Conservation (phyloP, 2,113 vertebrate genomes). For the Lontra canadensis region DNA sequence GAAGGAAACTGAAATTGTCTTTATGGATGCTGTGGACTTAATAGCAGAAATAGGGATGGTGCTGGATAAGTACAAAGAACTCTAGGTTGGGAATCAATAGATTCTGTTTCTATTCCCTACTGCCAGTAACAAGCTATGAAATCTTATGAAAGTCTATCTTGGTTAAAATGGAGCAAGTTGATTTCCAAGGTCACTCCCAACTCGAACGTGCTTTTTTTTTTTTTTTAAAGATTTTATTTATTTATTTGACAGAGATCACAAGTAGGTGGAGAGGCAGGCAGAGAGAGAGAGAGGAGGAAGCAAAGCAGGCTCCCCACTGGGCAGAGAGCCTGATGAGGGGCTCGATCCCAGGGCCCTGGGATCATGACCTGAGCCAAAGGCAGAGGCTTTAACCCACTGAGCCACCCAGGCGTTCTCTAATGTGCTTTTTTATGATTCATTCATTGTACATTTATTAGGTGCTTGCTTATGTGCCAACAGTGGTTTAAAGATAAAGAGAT, state of each 20-base stretch:
- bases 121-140: neutral
- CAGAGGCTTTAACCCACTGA: too few relatives aligned
- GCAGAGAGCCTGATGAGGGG: too few relatives aligned
- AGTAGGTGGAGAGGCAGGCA: too few relatives aligned
- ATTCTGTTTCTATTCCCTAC: neutral
- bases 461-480: neutral
- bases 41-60: neutral
- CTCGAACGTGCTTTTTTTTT: conserved; percentile 9
- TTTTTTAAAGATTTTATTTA: too few relatives aligned
- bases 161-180: conserved; percentile 44
- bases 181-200: conserved; percentile 11
- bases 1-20: conserved; percentile 39
- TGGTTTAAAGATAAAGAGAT: conserved; percentile 1
- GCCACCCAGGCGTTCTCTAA: neutral
- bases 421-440: conserved; percentile 39
- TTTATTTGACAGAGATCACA: too few relatives aligned
- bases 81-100: conserved; percentile 17
- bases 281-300: too few relatives aligned
- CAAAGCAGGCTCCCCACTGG: too few relatives aligned
- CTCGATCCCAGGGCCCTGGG: too few relatives aligned
- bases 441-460: conserved; percentile 26
- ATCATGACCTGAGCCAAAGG: too few relatives aligned
- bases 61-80: neutral
- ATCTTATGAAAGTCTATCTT: neutral
- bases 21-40: neutral